phyloP scores from a whole-genome alignment of 2,888 invertebrate species.

The Electrophaes corylata region DNA sequence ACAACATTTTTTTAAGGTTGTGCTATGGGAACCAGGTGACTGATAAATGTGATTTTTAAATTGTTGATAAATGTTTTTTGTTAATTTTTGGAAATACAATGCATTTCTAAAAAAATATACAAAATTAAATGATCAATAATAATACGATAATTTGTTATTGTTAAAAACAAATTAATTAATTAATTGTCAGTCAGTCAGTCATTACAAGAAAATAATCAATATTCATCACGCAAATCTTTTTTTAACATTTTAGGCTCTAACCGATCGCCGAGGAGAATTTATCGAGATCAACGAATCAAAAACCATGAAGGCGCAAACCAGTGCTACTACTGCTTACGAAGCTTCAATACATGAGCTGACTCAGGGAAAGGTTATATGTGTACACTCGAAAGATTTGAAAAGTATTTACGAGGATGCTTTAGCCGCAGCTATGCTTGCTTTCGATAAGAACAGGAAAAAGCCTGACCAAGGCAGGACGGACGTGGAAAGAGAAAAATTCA shows the following conservation, averaged over 20 bases:
- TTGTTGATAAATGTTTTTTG: too few species aligned
- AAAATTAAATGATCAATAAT: too few species aligned
- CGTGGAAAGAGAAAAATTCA: constrained; percentile 24
- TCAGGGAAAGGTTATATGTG: constrained; percentile 17
- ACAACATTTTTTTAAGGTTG: too few species aligned
- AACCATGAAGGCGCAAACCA: constrained; percentile 6
- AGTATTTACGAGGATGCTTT: constrained; percentile 7
- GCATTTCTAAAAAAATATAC: too few species aligned
- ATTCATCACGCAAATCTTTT: too few species aligned
- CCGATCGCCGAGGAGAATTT: constrained; percentile 8
- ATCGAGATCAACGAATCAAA: constrained; percentile 17
- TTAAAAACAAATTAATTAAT: too few species aligned
- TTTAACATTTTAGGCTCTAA: constrained; percentile 16
- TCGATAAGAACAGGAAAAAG: constrained; percentile 18
- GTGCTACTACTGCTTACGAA: constrained; percentile 15
- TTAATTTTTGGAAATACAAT: too few species aligned
- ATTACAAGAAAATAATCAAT: too few species aligned
- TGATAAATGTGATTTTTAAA: too few species aligned
- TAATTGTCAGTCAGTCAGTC: too few species aligned
- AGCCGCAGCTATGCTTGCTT: constrained; percentile 8
- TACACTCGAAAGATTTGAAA: constrained; percentile 18
- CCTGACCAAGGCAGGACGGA: constrained; percentile 14
- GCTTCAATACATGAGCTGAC: neutral
- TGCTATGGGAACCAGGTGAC: too few species aligned
- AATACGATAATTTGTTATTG: too few species aligned